Evolutionary conservation across 2,888 invertebrate species (phyloP).

Genomic region (Caenorhabditis sp.): DNA sequence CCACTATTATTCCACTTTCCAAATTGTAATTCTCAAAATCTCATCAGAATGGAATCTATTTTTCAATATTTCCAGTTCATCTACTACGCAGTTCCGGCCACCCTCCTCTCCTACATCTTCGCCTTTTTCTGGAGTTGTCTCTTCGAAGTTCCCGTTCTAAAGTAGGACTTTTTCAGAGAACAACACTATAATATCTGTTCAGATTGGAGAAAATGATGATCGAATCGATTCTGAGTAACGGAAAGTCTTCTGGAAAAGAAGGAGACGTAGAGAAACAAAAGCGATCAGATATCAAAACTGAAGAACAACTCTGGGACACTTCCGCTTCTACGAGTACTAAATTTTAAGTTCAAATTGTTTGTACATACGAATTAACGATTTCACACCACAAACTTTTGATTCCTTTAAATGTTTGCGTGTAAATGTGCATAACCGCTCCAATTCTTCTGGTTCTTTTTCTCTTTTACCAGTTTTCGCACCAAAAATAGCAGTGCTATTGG

Average conservation of each 20-base stretch:
- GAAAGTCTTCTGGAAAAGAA: neutral
- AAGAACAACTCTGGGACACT: no score
- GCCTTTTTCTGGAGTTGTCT: conserved; percentile 62
- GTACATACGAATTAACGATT: no score
- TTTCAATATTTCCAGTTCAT: conserved; percentile 42
- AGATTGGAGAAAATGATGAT: conserved; percentile 40
- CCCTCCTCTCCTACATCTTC: conserved; percentile 40
- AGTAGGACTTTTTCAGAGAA: no score
- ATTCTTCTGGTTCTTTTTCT: no score
- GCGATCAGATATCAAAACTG: no score
- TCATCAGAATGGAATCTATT: neutral
- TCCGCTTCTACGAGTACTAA: no score
- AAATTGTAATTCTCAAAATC: conserved; percentile 15
- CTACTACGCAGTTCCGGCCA: conserved; percentile 44
- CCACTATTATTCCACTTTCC: conserved; percentile 33
- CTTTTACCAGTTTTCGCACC: no score
- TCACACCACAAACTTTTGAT: no score
- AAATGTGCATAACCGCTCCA: no score
- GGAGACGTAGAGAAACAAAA: neutral
- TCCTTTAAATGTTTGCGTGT: no score
- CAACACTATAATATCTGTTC: neutral
- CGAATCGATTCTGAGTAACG: neutral
- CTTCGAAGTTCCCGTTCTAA: conserved; percentile 54
- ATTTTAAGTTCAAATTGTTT: no score
- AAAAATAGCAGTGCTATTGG: no score